These are phyloP conservation scores for Aphidius ervi DNA, from an alignment of 1,140 invertebrate genomes.

Conservation along the genomic window DNA sequence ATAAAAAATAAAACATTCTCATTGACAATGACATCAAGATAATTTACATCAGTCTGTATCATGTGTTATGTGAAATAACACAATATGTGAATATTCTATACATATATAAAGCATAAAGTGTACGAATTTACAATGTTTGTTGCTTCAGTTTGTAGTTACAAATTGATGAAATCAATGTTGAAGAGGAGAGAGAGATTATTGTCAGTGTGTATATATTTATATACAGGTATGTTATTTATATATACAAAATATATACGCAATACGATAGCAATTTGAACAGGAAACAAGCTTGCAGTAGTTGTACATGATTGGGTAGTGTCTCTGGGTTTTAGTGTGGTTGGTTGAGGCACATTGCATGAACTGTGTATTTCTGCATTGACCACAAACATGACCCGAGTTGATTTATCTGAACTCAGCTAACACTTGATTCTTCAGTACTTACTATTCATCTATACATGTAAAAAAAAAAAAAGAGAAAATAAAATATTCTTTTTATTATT, in stretches of 20 bases:
- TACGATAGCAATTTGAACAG: not conserved
- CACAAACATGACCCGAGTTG: conserved; percentile 29
- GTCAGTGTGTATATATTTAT: not conserved
- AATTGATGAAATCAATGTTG: conserved; percentile 35
- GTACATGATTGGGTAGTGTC: conserved; percentile 23
- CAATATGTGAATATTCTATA: not conserved
- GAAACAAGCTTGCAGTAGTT: conserved; percentile 16
- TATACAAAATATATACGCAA: too few species aligned
- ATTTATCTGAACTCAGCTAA: conserved; percentile 10
- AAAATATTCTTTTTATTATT: too few species aligned
- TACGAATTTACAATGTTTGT: conserved; percentile 2
- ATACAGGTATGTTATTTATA: not conserved
- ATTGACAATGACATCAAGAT: too few species aligned
- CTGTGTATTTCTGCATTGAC: conserved; percentile 18
- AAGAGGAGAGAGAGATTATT: conserved; percentile 2
- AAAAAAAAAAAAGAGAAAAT: too few species aligned
- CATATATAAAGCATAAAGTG: not conserved
- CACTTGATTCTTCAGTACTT: conserved; percentile 6
- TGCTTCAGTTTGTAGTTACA: conserved; percentile 31
- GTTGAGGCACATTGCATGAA: conserved; percentile 16
- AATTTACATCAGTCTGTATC: too few species aligned
- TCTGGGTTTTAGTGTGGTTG: conserved; percentile 11
- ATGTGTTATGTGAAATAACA: too few species aligned
- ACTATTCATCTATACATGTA: too few species aligned
- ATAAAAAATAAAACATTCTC: too few species aligned